These are phyloP conservation scores for Cromileptes altivelis DNA, from an alignment of 2,113 vertebrate genomes.

Conservation along the genomic window DNA sequence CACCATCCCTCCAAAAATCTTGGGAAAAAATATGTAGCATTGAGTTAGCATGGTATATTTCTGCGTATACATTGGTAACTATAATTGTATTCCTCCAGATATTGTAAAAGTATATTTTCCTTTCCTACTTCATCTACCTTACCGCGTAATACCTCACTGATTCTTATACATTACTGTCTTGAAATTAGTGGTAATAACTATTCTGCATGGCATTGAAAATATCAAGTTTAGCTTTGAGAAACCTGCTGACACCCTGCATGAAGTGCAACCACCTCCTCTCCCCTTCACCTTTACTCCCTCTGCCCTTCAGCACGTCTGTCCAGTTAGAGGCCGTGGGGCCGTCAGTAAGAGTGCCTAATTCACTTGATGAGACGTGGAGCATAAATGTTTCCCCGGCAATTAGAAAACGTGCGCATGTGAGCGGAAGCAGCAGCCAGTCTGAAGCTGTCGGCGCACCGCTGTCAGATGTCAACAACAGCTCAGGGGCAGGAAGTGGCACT, in stretches of 20 bases:
- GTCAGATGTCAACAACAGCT: constrained; percentile 83
- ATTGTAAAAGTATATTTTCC: not conserved
- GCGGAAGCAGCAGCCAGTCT: constrained; percentile 63
- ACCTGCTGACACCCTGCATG: not conserved
- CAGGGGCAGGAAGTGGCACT: constrained; percentile 83
- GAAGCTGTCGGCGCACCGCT: constrained; percentile 62
- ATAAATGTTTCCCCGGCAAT: constrained; percentile 67
- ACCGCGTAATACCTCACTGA: not conserved
- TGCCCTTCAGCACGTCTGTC: not conserved
- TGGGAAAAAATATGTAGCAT: not conserved
- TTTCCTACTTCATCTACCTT: not conserved
- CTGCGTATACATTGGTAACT: not conserved
- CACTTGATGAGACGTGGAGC: constrained; percentile 66
- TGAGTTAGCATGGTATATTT: not conserved
- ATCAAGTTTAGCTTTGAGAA: not conserved
- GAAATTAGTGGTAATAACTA: not conserved
- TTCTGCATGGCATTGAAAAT: not conserved
- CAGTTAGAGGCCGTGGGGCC: not conserved
- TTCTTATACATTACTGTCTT: not conserved
- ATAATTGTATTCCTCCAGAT: not conserved
- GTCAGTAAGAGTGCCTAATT: constrained; percentile 58
- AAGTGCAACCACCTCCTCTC: not conserved
- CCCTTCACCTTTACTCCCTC: not conserved
- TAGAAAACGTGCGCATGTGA: constrained; percentile 61
- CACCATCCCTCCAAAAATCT: no score